Base-by-base conservation (phyloP, 2,888 invertebrate species). In the Drosophila nigritarsus region DNA sequence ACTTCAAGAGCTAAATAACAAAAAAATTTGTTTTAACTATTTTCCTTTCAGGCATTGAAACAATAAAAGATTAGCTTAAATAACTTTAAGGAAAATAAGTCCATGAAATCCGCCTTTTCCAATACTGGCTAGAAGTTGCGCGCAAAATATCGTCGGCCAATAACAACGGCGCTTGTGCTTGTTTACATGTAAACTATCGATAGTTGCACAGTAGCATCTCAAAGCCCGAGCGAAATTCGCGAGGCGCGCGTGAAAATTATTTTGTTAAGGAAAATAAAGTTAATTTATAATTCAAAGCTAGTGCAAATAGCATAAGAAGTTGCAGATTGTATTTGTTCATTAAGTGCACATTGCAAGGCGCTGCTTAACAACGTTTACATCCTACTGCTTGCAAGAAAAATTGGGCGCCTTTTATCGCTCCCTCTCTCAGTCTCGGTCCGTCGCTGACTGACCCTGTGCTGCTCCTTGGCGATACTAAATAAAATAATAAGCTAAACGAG, bases 221-320 rank as follows among this genome's bases (percentile, higher is more conserved):
- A 69, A 81, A 85, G 40, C 75, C 75, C 49, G 72, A 77, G 65
- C 67, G 60, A 74, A 81, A 78, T 82, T 87, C 65, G 88, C 87
- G 65, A 78, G 69, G 89, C 89, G 87, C 85, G 83, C 87, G 74
- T 83, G 87, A 87, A 88, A 83, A 78, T 51, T 59, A 65, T 68
- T 78, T 49, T 56, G 63, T 54, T 76, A 64, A 65, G 63, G 54
- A 27, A 68, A 64, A 9, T 70, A 29, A 53, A 60, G 45, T 45
- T 24, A 54, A 76, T 71, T 69, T 32, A 32, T 32, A 32, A 32
- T 32, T 32, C 32, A 65, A 74, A 50, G 29, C 30, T 29, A 34
- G n/a, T 58, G 54, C 40, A 72, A 72, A 56, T 15, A 65, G 6
- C 34, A 45, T 36, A 38, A 50, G 58, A 58, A 75, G 60, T 61